Evolutionary conservation across 2,888 invertebrate genomes (phyloP).

Genomic region (Oscheius sp.): DNA sequence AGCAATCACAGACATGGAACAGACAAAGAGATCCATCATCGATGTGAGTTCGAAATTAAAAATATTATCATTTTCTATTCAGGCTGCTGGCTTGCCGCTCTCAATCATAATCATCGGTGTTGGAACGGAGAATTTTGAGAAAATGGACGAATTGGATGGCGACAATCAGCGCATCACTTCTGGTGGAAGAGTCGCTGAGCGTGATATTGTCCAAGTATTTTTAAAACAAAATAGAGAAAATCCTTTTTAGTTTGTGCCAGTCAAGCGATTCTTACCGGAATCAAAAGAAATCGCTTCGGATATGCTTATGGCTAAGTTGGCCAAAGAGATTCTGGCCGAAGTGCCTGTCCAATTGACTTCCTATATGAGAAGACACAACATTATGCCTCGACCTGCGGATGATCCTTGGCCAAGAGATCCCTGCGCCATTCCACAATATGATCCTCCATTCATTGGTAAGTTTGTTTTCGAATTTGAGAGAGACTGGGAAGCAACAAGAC

Average conservation of each 20-base stretch:
- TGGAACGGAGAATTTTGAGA: conserved; percentile 76
- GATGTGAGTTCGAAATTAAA: too few relatives aligned
- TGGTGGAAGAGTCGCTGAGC: conserved; percentile 73
- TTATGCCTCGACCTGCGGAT: conserved; percentile 34
- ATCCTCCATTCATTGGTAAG: too few relatives aligned
- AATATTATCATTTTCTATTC: too few relatives aligned
- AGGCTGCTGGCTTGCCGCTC: conserved; percentile 75
- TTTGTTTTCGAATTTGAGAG: too few relatives aligned
- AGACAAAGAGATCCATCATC: conserved; percentile 73
- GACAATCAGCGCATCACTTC: conserved; percentile 73
- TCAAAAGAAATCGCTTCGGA: conserved; percentile 47
- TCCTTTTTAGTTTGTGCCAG: conserved; percentile 67
- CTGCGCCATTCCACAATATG: neutral
- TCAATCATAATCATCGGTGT: conserved; percentile 78
- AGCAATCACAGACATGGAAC: conserved; percentile 76
- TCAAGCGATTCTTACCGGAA: conserved; percentile 68
- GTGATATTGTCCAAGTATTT: conserved; percentile 76
- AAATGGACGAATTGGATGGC: conserved; percentile 77
- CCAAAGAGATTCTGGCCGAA: conserved; percentile 73
- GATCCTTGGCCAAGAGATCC: conserved; percentile 19
- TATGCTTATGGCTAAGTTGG: conserved; percentile 72
- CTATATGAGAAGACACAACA: conserved; percentile 46
- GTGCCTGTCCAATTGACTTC: conserved; percentile 57
- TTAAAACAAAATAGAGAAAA: neutral
- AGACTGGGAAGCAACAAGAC: too few relatives aligned